Evolutionary conservation across 2,113 vertebrate genomes (phyloP).

Genomic region (Sminthopsis crassicaudata): DNA sequence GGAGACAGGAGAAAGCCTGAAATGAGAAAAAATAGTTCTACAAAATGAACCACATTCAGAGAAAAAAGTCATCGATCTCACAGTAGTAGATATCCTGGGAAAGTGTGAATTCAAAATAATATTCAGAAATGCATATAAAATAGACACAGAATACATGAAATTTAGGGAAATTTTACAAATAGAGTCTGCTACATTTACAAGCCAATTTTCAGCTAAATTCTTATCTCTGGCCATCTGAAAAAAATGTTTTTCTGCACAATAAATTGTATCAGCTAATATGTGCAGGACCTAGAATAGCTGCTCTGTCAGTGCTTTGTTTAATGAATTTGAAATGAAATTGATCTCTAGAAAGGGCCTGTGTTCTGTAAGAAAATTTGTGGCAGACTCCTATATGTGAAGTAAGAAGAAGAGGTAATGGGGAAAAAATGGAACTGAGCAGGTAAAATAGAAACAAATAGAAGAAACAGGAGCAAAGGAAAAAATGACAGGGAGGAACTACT

Average conservation of each 20-base stretch:
- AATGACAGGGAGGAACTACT: background rate
- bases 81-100: background rate
- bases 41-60: conserved; percentile 26
- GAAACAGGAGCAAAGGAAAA: background rate
- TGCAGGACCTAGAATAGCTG: background rate
- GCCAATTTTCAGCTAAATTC: background rate
- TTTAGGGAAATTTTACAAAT: conserved; percentile 27
- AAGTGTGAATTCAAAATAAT: conserved; percentile 45
- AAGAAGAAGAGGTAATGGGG: background rate
- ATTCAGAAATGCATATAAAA: conserved; percentile 31
- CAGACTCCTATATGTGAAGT: background rate
- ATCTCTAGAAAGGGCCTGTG: background rate
- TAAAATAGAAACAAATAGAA: background rate
- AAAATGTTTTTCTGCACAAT: background rate
- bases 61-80: conserved; percentile 48
- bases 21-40: conserved; percentile 48
- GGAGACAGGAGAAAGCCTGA: conserved; percentile 40
- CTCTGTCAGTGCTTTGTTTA: background rate
- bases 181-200: background rate
- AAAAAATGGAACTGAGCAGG: background rate
- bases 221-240: background rate
- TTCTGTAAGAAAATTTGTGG: background rate
- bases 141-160: conserved; percentile 32
- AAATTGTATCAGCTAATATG: background rate
- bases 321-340: background rate